Conservation (phyloP, 2,113 vertebrate species). For the cattle (Bos taurus) region DNA sequence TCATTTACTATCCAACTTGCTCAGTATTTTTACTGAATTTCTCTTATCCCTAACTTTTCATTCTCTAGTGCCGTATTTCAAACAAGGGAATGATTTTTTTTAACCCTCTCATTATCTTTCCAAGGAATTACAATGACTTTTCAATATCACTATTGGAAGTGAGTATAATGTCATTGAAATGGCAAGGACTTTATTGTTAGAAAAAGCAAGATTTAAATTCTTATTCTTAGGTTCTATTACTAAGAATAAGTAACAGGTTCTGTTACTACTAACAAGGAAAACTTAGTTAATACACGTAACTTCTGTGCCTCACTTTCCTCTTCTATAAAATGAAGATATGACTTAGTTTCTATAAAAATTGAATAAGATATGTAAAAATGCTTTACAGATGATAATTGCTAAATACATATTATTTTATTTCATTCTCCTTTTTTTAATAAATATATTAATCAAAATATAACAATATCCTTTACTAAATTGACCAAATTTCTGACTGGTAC, state of each 20-base stretch:
- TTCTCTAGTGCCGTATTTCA: background rate
- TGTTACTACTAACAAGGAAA: background rate
- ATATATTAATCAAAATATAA: background rate
- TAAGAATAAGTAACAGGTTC: background rate
- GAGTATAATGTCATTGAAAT: background rate
- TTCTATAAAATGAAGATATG: background rate
- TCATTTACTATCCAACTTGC: background rate
- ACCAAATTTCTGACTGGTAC: background rate
- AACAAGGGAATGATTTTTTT: background rate
- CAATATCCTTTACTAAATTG: background rate
- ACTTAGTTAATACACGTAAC: background rate
- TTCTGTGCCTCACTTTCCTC: background rate
- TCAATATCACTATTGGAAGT: background rate
- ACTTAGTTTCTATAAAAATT: background rate
- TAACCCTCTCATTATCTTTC: background rate
- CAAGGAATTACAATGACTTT: background rate
- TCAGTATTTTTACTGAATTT: background rate
- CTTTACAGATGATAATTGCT: background rate
- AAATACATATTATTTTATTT: background rate
- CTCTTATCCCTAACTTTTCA: background rate
- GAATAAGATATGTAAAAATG: background rate
- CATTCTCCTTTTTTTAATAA: background rate
- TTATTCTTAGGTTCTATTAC: background rate
- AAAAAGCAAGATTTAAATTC: background rate
- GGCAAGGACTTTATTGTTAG: background rate